Evolutionary conservation across 1,140 invertebrate species (phyloP), one percentile per base, ranked within the genome.

Genomic region (Megathymus violae): DNA sequence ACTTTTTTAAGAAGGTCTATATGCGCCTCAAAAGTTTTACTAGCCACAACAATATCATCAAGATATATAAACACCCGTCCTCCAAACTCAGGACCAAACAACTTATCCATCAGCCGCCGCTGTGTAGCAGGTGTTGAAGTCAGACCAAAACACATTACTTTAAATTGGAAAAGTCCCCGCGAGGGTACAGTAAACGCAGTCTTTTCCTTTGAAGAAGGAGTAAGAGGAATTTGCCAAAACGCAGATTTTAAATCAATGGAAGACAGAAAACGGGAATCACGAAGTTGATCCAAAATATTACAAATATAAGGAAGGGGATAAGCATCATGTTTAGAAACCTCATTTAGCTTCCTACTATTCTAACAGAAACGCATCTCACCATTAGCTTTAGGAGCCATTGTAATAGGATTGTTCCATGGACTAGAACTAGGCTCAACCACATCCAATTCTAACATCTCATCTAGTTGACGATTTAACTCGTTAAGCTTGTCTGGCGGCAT

Each of bases 111-210:
- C 17, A 46, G n/a, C 1, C 19, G 41, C 11, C 34, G 41, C 27
- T 60, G 43, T 4, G 59, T 61, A 15, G 44, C 46, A 0, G 59
- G 59, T 6, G 59, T 46, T 5, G 46, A 48, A 4, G 59, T 61
- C 31, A 61, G 14, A 22, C 59, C 59, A 36, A 61, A 61, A 15
- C 59, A 61, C 46, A 61, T 61, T 2, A 48, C 44, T 7, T 61
- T 61, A 50, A 52, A 62, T 14, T 54, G 61, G 15, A 54, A 63
- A 16, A 63, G 11, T 0, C 61, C 48, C 1, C 61, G 47, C 0
- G 14, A 16, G 13, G 81, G 82, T 1, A 89, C 85, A 1, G 84
- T 82, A 67, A 47, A 47, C 0, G 87, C 89, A 0, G 92, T 93
- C 34, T 88, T 89, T 25, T 74, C 58, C 46, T 62, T 60, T 13